Percentiles rank a stretch among this genome's conserved stretches.
Evolutionary conservation across 2,797 vertebrate species (phyloP).

Genomic region (Meda fulgida): DNA sequence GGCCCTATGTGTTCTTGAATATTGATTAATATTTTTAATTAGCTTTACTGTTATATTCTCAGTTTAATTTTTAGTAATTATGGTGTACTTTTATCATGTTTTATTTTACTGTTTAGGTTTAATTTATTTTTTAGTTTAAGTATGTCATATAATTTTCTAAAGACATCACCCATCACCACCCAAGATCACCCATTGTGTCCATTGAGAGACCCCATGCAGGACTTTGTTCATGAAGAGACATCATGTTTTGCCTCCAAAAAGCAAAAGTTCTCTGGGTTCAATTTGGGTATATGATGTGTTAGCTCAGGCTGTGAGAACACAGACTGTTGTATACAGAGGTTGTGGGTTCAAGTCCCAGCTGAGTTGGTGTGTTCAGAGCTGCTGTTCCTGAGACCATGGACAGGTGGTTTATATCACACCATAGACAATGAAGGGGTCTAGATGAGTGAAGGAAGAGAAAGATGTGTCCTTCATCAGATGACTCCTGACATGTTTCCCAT

Average conservation of each 20-base stretch:
- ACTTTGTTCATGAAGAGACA: not conserved
- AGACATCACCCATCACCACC: too few relatives aligned
- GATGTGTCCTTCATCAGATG: slow-evolving; percentile 30
- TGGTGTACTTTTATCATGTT: too few relatives aligned
- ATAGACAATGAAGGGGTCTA: slow-evolving; percentile 67
- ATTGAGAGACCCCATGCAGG: not conserved
- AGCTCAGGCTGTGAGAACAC: slow-evolving; percentile 52
- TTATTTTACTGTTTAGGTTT: too few relatives aligned
- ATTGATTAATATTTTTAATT: too few relatives aligned
- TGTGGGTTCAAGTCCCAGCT: slow-evolving; percentile 59
- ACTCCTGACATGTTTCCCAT: slow-evolving; percentile 36
- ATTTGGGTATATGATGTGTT: not conserved
- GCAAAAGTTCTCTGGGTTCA: not conserved
- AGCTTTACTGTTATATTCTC: too few relatives aligned
- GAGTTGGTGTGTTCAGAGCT: slow-evolving; percentile 85
- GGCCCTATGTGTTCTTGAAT: too few relatives aligned
- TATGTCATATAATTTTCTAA: not conserved
- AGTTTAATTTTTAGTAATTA: too few relatives aligned
- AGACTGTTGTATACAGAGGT: slow-evolving; percentile 17
- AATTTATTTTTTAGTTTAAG: not conserved
- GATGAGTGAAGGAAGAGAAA: slow-evolving; percentile 12
- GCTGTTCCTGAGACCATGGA: slow-evolving; percentile 72
- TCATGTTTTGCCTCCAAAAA: not conserved
- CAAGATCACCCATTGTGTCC: not conserved
- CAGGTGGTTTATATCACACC: slow-evolving; percentile 85